Base-by-base conservation (phyloP, 2,888 invertebrate species). In the Galerucella nymphaeae region DNA sequence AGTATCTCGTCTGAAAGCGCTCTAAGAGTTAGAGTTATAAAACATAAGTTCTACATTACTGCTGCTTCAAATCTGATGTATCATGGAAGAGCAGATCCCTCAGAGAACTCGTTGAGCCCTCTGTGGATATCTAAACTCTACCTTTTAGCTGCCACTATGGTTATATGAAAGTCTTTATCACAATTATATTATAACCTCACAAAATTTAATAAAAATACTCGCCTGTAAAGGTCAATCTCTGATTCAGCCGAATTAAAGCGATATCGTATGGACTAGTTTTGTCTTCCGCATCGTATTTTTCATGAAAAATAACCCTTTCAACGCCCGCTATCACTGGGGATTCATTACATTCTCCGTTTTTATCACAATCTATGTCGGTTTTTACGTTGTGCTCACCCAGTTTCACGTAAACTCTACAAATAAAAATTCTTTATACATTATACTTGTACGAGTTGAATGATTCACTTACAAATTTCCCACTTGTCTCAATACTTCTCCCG, bases 331-430 rank as follows among this genome's bases (percentile, higher is more conserved):
- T 80, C 6, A 83, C 67, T 59, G 81, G 82, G 14, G 75, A 75
- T 38, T 79, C 78, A 72, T 80, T 84, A 75, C 82, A 84, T 57
- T 76, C 75, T 70, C 76, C 14, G n/a, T 62, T 11, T 45, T 58
- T 42, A 18, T 86, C 80, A 77, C 89, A 89, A 79, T 90, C 89
- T 0, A 65, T 70, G 0, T 82, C 84, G 23, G 85, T 83, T 1
- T 76, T 76, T 0, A 83, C 87, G 80, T 89, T 85, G 81, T 87
- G 88, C 80, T 90, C 89, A 2, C 89, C 89, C 1, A 89, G 83
- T 66, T 85, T 76, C 4, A 85, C 82, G 65, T 79, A 79, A 5
- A 76, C 45, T 48, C 73, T 73, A 42, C 20, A 41, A 55, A 64
- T 18, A 73, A 74, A n/a, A 38, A 4, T 14, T 30, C 3, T 5